Base-by-base conservation (phyloP, 2,888 invertebrate species). In the Hypercompe scribonia region DNA sequence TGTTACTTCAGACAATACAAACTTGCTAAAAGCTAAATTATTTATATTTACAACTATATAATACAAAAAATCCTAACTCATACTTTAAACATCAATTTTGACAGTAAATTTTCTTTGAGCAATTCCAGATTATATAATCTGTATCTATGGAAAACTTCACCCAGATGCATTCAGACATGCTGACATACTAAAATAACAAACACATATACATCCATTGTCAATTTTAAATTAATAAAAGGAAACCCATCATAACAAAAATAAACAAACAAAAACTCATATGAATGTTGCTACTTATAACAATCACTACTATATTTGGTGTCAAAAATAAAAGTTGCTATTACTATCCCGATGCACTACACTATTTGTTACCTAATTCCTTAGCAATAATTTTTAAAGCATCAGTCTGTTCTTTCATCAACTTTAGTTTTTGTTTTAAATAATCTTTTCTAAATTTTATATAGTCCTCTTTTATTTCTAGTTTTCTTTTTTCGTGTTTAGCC, bases 381-480 rank as follows among this genome's bases (percentile, higher is more conserved):
- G 95, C 95, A 82, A 95, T 95, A 81, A 84, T 89, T 84, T 93
- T 93, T 21, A 95, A 84, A n/a, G 95, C 95, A 78, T 94, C 94
- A 7, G 93, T 93, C 78, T 95, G 95, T 81, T 94, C 93, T 76
- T 91, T 93, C 76, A 95, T 83, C 58, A 94, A 69, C 78, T 90
- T 87, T 70, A 95, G 85, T 78, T 95, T 95, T 78, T 95, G 92
- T 76, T 84, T 91, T 54, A 95, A 88, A 86, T 95, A 95, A 76
- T 94, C 93, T 79, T 94, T 95, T 85, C 92, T 94, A 77, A 94
- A 95, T 78, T 88, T 93, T 28, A 92, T 90, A 84, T 94, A 95
- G 72, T 94, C 94, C 78, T 94, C 93, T 78, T 95, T 95, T 1
- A 95, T 87, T 76, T 92, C 86, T 69, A 93, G 81, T 78, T 95